These are phyloP conservation scores for Mechanitis messenoides DNA, from an alignment of 2,888 invertebrate genomes.

Conservation along the genomic window DNA sequence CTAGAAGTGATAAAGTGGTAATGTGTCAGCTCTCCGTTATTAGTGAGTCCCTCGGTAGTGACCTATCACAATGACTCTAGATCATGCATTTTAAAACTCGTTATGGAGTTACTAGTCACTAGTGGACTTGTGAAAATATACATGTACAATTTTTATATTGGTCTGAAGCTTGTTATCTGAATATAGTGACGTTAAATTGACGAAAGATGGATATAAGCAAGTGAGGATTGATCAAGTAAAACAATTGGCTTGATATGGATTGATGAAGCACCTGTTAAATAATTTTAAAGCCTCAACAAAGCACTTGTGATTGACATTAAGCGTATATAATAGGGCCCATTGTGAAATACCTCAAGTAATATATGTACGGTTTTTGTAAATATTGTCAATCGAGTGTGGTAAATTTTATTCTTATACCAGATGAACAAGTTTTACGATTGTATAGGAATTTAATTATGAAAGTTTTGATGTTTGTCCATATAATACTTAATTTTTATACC, in stretches of 20 bases:
- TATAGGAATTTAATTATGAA: conserved; percentile 1
- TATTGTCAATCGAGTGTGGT: conserved; percentile 10
- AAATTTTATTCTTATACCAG: conserved; percentile 10
- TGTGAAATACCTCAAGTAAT: conserved; percentile 15
- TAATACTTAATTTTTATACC: conserved; percentile 2
- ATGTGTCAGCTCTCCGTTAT: neutral
- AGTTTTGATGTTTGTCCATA: conserved; percentile 5
- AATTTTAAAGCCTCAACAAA: conserved; percentile 1
- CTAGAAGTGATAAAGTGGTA: conserved; percentile 37
- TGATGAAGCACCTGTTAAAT: neutral
- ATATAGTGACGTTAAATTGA: conserved; percentile 2
- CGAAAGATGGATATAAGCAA: neutral
- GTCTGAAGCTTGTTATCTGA: conserved; percentile 5
- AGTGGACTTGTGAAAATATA: conserved; percentile 2
- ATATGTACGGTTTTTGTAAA: conserved; percentile 7
- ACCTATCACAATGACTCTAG: neutral
- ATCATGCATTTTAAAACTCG: neutral
- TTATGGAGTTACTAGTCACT: conserved; percentile 5
- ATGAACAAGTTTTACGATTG: conserved; percentile 8
- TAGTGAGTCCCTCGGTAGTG: neutral
- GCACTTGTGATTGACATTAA: conserved; percentile 2
- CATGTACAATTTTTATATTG: conserved; percentile 3
- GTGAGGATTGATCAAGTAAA: no score
- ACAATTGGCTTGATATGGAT: conserved; percentile 1
- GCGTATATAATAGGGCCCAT: conserved; percentile 9